phyloP scores from a whole-genome alignment of 2,113 vertebrate species.

The Maccullochella peelii region DNA sequence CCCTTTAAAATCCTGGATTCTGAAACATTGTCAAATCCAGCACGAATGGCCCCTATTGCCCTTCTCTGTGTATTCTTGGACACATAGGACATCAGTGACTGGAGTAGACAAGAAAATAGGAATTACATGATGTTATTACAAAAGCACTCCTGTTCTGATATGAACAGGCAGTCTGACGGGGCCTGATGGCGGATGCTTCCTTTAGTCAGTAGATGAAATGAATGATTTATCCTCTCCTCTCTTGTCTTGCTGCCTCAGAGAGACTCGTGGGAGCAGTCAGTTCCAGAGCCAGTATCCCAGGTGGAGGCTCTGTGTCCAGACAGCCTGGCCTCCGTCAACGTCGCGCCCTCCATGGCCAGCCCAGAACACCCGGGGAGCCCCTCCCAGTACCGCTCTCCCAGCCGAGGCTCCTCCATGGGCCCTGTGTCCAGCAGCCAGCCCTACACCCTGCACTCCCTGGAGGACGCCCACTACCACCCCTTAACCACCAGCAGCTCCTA shows the following conservation, averaged over 20 bases:
- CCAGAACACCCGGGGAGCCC: slow-evolving; percentile 79
- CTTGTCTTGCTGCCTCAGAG: slow-evolving; percentile 83
- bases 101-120: neutral
- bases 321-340: slow-evolving; percentile 78
- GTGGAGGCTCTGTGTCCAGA: slow-evolving; percentile 83
- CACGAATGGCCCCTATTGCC: neutral
- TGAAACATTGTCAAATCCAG: neutral
- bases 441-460: slow-evolving; percentile 88
- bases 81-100: neutral
- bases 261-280: slow-evolving; percentile 90
- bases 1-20: neutral
- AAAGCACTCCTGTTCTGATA: slow-evolving; percentile 21
- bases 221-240: slow-evolving; percentile 28
- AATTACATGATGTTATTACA: neutral
- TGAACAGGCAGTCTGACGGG: neutral
- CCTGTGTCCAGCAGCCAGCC: slow-evolving; percentile 81
- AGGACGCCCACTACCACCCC: slow-evolving; percentile 88
- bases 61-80: neutral
- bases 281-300: slow-evolving; percentile 84
- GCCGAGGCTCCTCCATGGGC: slow-evolving; percentile 80
- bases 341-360: slow-evolving; percentile 81
- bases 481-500: slow-evolving; percentile 79
- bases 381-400: slow-evolving; percentile 83
- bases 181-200: neutral
- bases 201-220: neutral